Conservation (phyloP, 2,113 vertebrate species). For the Columba livia region DNA sequence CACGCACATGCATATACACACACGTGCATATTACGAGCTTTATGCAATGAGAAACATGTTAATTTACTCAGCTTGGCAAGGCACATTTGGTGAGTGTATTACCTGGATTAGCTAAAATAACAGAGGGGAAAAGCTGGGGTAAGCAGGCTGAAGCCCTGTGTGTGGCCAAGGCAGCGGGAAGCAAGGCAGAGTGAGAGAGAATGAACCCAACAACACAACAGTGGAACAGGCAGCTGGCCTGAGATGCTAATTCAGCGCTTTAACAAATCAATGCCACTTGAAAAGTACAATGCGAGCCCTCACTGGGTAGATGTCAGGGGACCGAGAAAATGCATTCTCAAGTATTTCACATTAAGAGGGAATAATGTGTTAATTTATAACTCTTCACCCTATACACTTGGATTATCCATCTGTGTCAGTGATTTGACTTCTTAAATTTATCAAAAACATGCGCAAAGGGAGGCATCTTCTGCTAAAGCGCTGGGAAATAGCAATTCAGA, state of each 20-base stretch:
- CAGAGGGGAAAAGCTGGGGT: constrained; percentile 62
- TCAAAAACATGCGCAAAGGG: constrained; percentile 85
- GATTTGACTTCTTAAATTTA: constrained; percentile 90
- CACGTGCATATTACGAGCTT: background rate
- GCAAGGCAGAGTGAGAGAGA: constrained; percentile 58
- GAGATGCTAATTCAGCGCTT: constrained; percentile 98
- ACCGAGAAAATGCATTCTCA: constrained; percentile 88
- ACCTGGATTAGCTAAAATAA: constrained; percentile 59
- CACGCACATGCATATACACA: background rate
- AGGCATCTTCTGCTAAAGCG: constrained; percentile 71
- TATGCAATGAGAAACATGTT: background rate
- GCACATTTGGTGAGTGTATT: constrained; percentile 39
- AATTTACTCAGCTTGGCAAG: constrained; percentile 30
- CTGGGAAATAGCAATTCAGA: constrained; percentile 55
- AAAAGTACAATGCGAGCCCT: constrained; percentile 94
- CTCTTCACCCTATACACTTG: constrained; percentile 90
- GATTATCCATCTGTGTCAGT: constrained; percentile 98
- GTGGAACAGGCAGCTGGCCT: constrained; percentile 87
- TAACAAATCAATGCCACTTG: constrained; percentile 99
- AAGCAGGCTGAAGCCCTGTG: constrained; percentile 66
- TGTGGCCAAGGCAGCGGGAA: constrained; percentile 72
- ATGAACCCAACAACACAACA: constrained; percentile 76
- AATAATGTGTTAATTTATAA: constrained; percentile 99
- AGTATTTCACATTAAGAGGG: constrained; percentile 95
- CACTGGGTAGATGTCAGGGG: constrained; percentile 89